A percentile compares a stretch with the other conserved stretches of the same genome.
phyloP scores from a whole-genome alignment of 2,113 vertebrate genomes.

The Alosa alosa region DNA sequence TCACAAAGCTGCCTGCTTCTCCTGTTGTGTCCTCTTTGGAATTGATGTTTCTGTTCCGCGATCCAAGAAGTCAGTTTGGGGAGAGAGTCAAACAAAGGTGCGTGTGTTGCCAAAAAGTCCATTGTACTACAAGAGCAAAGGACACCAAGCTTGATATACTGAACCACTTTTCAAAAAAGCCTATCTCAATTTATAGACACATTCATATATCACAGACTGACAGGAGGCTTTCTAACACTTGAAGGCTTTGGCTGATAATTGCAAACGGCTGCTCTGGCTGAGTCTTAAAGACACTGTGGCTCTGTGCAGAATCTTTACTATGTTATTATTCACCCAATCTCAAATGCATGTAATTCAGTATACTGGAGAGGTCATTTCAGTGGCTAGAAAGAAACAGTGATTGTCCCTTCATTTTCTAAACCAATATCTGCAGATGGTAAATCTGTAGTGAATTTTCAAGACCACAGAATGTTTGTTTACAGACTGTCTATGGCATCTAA shows the following conservation, averaged over 20 bases:
- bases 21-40: slow-evolving; percentile 70
- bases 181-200: slow-evolving; percentile 47
- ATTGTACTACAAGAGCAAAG: slow-evolving; percentile 52
- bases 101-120: slow-evolving; percentile 69
- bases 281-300: background rate
- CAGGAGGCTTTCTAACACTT: slow-evolving; percentile 13
- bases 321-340: background rate
- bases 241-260: background rate
- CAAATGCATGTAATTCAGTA: background rate
- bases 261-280: background rate
- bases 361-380: background rate
- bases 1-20: slow-evolving; percentile 68
- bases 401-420: background rate
- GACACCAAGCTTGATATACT: slow-evolving; percentile 64
- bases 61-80: slow-evolving; percentile 70
- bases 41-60: slow-evolving; percentile 67
- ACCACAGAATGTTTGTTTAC: background rate
- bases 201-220: slow-evolving; percentile 52
- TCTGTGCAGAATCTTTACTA: background rate
- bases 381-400: background rate
- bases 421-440: background rate
- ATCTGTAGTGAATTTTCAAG: background rate
- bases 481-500: background rate
- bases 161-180: slow-evolving; percentile 34
- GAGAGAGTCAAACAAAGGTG: slow-evolving; percentile 62